Evolutionary conservation across 2,888 invertebrate species (phyloP).

Genomic region (Micoletzkya japonica): DNA sequence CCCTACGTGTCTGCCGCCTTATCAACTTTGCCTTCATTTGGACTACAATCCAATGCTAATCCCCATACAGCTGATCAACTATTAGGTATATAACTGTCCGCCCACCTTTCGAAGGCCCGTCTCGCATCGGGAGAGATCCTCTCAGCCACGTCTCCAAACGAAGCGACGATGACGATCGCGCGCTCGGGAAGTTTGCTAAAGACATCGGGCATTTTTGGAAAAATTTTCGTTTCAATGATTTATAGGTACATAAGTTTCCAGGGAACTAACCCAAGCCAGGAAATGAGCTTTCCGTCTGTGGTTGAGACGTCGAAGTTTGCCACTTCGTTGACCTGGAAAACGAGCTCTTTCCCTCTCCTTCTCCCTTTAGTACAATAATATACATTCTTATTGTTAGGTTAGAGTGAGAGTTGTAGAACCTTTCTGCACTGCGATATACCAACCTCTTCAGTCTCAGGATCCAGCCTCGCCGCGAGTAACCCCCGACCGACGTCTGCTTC

Average conservation of each 20-base stretch:
- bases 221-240: background rate
- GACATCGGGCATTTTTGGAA: background rate
- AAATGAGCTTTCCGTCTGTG: slow-evolving; percentile 46
- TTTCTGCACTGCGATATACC: background rate
- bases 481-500: slow-evolving; percentile 15
- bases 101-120: slow-evolving; percentile 31
- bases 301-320: slow-evolving; percentile 42
- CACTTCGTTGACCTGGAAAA: slow-evolving; percentile 13
- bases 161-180: slow-evolving; percentile 39
- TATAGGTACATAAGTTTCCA: background rate
- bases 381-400: background rate
- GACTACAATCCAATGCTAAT: no score
- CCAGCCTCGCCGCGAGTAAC: slow-evolving; percentile 5
- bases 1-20: no score
- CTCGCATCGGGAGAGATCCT: slow-evolving; percentile 42
- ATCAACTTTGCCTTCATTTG: no score
- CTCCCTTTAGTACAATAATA: background rate
- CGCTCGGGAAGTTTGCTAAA: slow-evolving; percentile 35
- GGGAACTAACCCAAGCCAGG: slow-evolving; percentile 36
- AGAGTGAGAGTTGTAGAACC: no score
- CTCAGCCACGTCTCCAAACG: slow-evolving; percentile 50
- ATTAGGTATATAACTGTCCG: no score
- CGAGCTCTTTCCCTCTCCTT: background rate
- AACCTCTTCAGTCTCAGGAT: slow-evolving; percentile 12
- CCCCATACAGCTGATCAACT: no score